Conservation (phyloP, 2,113 vertebrate genomes). For the Plestiodon gilberti region DNA sequence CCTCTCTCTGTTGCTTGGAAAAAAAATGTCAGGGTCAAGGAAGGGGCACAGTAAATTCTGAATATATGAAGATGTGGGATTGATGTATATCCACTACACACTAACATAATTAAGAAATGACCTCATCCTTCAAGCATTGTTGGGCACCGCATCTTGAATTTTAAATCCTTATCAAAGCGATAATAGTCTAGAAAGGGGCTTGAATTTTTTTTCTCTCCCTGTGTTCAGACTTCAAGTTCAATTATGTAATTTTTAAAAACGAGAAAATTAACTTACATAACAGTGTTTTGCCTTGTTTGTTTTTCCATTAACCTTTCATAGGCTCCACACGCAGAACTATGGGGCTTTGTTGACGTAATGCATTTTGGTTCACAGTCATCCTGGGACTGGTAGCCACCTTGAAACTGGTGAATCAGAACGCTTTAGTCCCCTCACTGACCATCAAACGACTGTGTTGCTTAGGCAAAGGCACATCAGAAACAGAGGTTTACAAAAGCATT, state of each 20-base stretch:
- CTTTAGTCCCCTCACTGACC: neutral
- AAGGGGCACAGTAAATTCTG: slow-evolving; percentile 69
- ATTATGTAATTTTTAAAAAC: slow-evolving; percentile 43
- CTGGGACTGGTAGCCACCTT: neutral
- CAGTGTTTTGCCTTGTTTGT: slow-evolving; percentile 57
- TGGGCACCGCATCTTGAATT: slow-evolving; percentile 62
- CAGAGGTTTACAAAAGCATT: neutral
- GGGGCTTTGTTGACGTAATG: neutral
- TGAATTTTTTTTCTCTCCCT: slow-evolving; percentile 39
- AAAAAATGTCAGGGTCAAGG: slow-evolving; percentile 63
- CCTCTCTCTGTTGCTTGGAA: slow-evolving; percentile 52
- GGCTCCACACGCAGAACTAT: neutral
- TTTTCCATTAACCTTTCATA: slow-evolving; percentile 63
- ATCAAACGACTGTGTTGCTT: slow-evolving; percentile 2
- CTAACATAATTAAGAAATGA: slow-evolving; percentile 74
- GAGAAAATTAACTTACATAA: slow-evolving; percentile 54
- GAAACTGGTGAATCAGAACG: neutral
- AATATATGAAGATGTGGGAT: slow-evolving; percentile 70
- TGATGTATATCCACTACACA: slow-evolving; percentile 71
- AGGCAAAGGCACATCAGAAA: neutral
- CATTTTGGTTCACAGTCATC: neutral
- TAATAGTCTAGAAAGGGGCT: slow-evolving; percentile 38
- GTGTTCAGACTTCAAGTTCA: slow-evolving; percentile 50
- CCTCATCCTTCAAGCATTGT: slow-evolving; percentile 70
- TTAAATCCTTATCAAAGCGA: slow-evolving; percentile 67